Evolutionary conservation across 2,888 invertebrate species (phyloP).

Genomic region (Polyploca ridens): DNA sequence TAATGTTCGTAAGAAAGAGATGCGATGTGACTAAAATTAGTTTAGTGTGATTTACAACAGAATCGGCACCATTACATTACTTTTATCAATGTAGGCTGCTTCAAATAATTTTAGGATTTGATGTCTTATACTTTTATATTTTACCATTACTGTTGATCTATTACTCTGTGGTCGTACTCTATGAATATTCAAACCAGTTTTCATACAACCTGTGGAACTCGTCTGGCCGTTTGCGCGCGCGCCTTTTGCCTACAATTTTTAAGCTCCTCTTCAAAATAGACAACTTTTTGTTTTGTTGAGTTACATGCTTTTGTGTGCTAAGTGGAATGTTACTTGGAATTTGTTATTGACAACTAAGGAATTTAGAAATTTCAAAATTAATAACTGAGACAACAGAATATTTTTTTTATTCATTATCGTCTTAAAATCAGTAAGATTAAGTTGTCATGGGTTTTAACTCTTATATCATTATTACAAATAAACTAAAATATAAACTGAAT

Average conservation of each 20-base stretch:
- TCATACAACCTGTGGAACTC: slow-evolving; percentile 50
- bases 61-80: no score
- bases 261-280: slow-evolving; percentile 19
- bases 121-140: neutral
- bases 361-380: no score
- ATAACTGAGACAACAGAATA: no score
- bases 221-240: slow-evolving; percentile 31
- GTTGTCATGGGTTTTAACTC: no score
- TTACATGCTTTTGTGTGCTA: slow-evolving; percentile 17
- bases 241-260: slow-evolving; percentile 28
- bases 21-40: no score
- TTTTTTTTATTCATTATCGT: no score
- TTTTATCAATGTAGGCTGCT: no score
- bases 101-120: no score
- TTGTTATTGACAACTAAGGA: neutral
- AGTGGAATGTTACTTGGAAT: slow-evolving; percentile 13
- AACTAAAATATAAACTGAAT: neutral
- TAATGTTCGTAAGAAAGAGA: no score
- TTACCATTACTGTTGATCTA: neutral
- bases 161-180: slow-evolving; percentile 43
- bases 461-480: no score
- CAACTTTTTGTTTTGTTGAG: slow-evolving; percentile 23
- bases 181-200: slow-evolving; percentile 74
- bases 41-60: no score
- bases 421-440: no score